A percentile compares a stretch with the other conserved stretches of the same genome.
phyloP scores from a whole-genome alignment of 2,888 invertebrate genomes.

The Pocota personata region DNA sequence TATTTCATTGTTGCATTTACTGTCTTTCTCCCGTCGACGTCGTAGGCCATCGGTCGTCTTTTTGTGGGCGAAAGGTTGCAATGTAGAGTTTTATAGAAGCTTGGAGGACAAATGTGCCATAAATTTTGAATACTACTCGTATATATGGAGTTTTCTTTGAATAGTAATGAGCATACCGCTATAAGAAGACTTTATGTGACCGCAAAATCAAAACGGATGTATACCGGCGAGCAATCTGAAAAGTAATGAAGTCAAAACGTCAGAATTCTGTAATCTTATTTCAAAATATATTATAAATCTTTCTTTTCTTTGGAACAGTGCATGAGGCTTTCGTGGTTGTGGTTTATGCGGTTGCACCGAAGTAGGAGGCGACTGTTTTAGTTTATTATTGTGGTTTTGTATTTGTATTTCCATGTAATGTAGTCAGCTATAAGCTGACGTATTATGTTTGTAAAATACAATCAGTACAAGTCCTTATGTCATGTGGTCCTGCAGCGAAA shows the following conservation, averaged over 20 bases:
- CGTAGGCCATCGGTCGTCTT: no score
- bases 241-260: constrained; percentile 36
- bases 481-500: no score
- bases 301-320: background rate
- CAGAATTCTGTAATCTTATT: constrained; percentile 6
- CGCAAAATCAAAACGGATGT: constrained; percentile 47
- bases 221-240: constrained; percentile 3
- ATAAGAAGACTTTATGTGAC: constrained; percentile 26
- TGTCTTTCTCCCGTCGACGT: constrained; percentile 7
- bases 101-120: constrained; percentile 24
- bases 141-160: constrained; percentile 1
- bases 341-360: background rate
- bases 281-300: background rate
- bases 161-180: constrained; percentile 17
- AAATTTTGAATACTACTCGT: constrained; percentile 38
- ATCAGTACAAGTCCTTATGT: no score
- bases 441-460: no score
- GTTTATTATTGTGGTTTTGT: background rate
- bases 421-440: background rate
- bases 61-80: constrained; percentile 26
- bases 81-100: background rate
- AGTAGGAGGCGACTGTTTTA: background rate
- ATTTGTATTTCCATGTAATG: background rate
- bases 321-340: background rate
- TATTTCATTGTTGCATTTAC: constrained; percentile 59